These are phyloP conservation scores for Drosophila varians DNA, from an alignment of 1,140 invertebrate genomes.

Conservation along the genomic window DNA sequence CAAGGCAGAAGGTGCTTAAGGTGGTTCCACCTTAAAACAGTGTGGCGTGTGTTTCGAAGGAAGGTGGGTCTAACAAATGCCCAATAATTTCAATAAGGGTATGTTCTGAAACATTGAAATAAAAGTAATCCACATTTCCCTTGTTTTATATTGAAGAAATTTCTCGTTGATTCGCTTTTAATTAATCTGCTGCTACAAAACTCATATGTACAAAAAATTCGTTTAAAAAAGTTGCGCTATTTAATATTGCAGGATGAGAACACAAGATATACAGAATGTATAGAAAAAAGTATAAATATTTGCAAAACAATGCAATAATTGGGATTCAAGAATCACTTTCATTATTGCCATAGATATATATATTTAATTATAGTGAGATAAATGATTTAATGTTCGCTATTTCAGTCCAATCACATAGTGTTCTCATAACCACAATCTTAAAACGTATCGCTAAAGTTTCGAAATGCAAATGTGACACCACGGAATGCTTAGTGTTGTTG, in stretches of 20 bases:
- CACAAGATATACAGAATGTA: conserved; percentile 24
- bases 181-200: conserved; percentile 41
- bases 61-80: background rate
- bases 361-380: conserved; percentile 8
- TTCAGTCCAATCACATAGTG: conserved; percentile 54
- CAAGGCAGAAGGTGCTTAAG: background rate
- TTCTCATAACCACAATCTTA: conserved; percentile 14
- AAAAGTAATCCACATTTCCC: too few relatives aligned
- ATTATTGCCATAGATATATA: conserved; percentile 10
- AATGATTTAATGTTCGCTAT: conserved; percentile 31
- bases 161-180: conserved; percentile 16
- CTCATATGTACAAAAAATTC: conserved; percentile 58
- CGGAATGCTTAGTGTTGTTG: conserved; percentile 57
- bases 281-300: conserved; percentile 12
- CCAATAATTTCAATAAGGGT: background rate
- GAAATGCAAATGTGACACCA: conserved; percentile 22
- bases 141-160: background rate
- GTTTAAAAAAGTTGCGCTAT: conserved; percentile 30
- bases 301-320: too few relatives aligned
- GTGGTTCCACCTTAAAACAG: background rate
- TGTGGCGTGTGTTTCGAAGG: background rate
- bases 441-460: background rate
- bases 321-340: too few relatives aligned
- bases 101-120: too few relatives aligned
- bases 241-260: conserved; percentile 11